Evolutionary conservation across 1,140 invertebrate species (phyloP).

Genomic region (Scaptomyza hsui): DNA sequence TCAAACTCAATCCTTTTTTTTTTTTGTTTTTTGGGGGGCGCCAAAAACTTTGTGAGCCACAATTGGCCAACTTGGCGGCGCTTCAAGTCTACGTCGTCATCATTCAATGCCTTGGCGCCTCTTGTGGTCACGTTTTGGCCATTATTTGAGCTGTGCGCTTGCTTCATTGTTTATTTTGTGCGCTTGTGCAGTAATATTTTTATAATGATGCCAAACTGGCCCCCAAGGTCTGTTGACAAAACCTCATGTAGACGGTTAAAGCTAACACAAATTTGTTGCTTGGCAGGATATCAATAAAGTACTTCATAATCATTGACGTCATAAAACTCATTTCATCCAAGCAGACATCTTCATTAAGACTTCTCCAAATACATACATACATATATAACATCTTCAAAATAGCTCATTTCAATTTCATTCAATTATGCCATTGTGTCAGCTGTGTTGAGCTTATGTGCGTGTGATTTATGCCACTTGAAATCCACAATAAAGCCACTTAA

Average conservation of each 20-base stretch:
- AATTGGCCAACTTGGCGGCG: conserved; percentile 41
- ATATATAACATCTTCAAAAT: conserved; percentile 41
- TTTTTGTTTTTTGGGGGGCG: too few relatives aligned
- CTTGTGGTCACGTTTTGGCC: conserved; percentile 74
- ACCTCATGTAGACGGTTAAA: conserved; percentile 55
- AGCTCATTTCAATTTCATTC: conserved; percentile 71
- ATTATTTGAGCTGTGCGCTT: conserved; percentile 50
- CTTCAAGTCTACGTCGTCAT: conserved; percentile 36
- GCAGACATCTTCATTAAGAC: conserved; percentile 13
- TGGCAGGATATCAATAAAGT: too few relatives aligned
- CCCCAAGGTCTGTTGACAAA: conserved; percentile 46
- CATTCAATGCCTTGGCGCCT: conserved; percentile 50
- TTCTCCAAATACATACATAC: neutral
- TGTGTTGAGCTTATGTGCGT: conserved; percentile 48
- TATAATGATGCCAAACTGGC: conserved; percentile 63
- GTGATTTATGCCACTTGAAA: conserved; percentile 76
- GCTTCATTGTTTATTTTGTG: conserved; percentile 21
- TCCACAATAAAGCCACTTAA: conserved; percentile 61
- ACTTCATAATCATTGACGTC: too few relatives aligned
- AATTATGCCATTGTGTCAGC: conserved; percentile 74
- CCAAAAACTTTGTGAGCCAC: conserved; percentile 49
- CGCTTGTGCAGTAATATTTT: conserved; percentile 63
- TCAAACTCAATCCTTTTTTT: conserved; percentile 22
- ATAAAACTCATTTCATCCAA: neutral
- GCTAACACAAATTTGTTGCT: too few relatives aligned